Percentiles rank a stretch among this genome's conserved stretches.
phyloP scores from a whole-genome alignment of 2,888 invertebrate species.

The Perithous albicinctus region DNA sequence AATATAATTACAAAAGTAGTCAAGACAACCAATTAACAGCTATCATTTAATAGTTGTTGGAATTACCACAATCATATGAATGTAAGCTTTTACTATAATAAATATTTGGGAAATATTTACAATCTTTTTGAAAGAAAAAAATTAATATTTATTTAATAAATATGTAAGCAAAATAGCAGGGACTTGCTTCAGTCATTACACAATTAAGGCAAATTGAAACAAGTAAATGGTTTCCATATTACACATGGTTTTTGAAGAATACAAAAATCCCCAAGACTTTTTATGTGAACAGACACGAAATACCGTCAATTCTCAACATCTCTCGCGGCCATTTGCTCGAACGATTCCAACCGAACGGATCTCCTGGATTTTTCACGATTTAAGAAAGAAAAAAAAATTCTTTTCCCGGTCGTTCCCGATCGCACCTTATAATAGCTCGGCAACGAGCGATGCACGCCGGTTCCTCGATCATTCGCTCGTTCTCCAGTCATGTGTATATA shows the following conservation, averaged over 20 bases:
- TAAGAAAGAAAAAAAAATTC: background rate
- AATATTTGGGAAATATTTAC: too few species aligned
- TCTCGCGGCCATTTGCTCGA: slow-evolving; percentile 18
- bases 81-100: too few species aligned
- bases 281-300: background rate
- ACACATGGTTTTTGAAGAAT: background rate
- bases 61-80: too few species aligned
- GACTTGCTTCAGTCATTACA: background rate
- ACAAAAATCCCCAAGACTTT: background rate
- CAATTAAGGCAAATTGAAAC: background rate
- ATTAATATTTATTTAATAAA: too few species aligned
- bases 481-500: background rate
- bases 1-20: too few species aligned
- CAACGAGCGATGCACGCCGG: slow-evolving; percentile 28
- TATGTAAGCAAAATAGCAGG: too few species aligned
- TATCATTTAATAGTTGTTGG: too few species aligned
- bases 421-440: slow-evolving; percentile 41
- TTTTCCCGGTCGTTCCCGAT: slow-evolving; percentile 46
- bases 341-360: slow-evolving; percentile 1
- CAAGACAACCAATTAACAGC: too few species aligned
- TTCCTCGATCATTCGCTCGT: slow-evolving; percentile 28
- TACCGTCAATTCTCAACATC: background rate
- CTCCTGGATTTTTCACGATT: slow-evolving; percentile 37
- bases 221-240: background rate
- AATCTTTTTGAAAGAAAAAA: too few species aligned